phyloP scores from a whole-genome alignment of 2,113 vertebrate genomes.

The Mus musculus region DNA sequence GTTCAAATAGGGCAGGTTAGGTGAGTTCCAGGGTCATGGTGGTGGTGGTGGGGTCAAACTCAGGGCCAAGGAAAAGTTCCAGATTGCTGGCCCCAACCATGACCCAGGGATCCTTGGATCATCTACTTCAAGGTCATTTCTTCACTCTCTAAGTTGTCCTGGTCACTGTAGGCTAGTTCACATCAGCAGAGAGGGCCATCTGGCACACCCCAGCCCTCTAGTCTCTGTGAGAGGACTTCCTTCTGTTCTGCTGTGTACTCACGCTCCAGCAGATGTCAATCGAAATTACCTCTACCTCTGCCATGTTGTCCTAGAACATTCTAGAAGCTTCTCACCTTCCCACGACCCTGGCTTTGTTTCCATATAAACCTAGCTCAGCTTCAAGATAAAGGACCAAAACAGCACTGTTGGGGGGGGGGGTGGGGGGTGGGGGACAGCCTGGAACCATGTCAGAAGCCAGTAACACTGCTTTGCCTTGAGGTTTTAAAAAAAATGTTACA shows the following conservation, averaged over 20 bases:
- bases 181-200: not conserved
- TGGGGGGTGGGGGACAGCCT: not conserved
- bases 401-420: too few species aligned
- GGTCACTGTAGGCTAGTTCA: not conserved
- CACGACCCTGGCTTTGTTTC: not conserved
- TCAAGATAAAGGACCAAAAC: not conserved
- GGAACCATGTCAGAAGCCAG: not conserved
- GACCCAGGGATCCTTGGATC: not conserved
- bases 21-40: not conserved
- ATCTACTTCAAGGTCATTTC: not conserved
- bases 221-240: not conserved
- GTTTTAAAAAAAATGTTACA: not conserved
- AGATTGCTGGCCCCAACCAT: too few species aligned
- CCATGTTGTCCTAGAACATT: not conserved
- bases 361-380: not conserved
- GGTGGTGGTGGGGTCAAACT: not conserved
- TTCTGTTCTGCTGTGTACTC: not conserved
- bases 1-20: not conserved
- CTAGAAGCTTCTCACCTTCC: not conserved
- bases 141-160: not conserved
- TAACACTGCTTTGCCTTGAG: too few species aligned
- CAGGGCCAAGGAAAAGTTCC: not conserved
- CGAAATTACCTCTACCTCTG: too few species aligned
- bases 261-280: not conserved
- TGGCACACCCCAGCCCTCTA: not conserved